Base-by-base conservation (phyloP, 2,797 vertebrate genomes). In the Novumbra hubbsi region DNA sequence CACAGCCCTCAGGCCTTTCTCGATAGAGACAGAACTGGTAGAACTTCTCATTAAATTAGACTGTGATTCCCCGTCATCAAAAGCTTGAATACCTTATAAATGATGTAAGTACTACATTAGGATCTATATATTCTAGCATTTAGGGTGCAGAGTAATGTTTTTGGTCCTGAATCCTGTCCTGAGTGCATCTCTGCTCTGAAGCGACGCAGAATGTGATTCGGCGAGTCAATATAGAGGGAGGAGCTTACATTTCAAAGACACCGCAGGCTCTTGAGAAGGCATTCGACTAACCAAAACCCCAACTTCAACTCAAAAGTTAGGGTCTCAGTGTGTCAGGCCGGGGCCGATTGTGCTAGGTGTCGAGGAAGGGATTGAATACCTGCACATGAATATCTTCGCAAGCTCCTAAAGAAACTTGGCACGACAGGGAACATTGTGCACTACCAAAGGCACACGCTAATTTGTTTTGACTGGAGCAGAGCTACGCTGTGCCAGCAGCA, bases 401-500 rank as follows among this genome's bases (percentile, higher is more conserved):
- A 34, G 63, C 14, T 65, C 24, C 6, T 64, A 30, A 64, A 64
- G 28, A 30, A 27, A 21, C 24, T 64, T 27, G 28, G 28, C 12
- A 12, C 27, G 62, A 64, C 62, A 64, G 62, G 62, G 24, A 64
- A 64, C 62, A 64, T 64, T 64, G 17, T 28, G 63, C 28, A 34
- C 32, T 28, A 34, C 63, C 63, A 34, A 34, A 34, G 28, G 28
- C 27, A 34, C 63, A 34, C 28, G 32, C 63, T 34, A 27, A 32
- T 65, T 32, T 34, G 63, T 65, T 65, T 65, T 32, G 28, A 65
- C 4, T 65, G 21, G 63, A 65, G 63, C 63, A 32, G 63, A 7
- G 17, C 11, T 60, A 60, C 11, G n/a, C 55, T 24, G n/a, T n/a
- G 21, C 55, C 55, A 60, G n/a, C 21, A 24, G 1, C 55, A 60